These are phyloP conservation scores for Melanostoma mellinum DNA, from an alignment of 2,888 invertebrate genomes.

Conservation along the genomic window DNA sequence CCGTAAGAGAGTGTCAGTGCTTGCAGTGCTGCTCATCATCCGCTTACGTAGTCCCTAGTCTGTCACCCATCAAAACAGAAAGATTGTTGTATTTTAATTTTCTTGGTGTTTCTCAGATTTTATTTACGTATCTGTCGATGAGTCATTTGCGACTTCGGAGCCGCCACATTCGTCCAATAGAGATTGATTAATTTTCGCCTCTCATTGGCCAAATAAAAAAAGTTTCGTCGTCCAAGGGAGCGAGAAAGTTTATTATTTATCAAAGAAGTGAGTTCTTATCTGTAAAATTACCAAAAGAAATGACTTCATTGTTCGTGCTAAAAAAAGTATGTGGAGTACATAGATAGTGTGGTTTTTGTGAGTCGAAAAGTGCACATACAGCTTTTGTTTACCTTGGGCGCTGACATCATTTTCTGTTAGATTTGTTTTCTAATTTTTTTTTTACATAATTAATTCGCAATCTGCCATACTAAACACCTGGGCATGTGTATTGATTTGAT, in stretches of 20 bases:
- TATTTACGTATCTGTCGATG: constrained; percentile 64
- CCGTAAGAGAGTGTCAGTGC: constrained; percentile 6
- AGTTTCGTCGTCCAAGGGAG: not conserved
- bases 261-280: constrained; percentile 35
- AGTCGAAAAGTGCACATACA: constrained; percentile 40
- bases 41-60: constrained; percentile 17
- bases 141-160: constrained; percentile 58
- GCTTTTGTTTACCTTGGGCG: constrained; percentile 67
- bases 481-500: not conserved
- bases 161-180: constrained; percentile 17
- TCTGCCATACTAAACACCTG: not conserved
- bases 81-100: constrained; percentile 54
- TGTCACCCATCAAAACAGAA: not conserved
- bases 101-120: constrained; percentile 61
- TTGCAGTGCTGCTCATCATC: constrained; percentile 19
- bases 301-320: constrained; percentile 53
- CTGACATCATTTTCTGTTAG: constrained; percentile 63
- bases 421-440: constrained; percentile 22
- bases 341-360: constrained; percentile 2
- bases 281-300: constrained; percentile 29
- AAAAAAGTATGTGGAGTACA: constrained; percentile 30
- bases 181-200: constrained; percentile 48
- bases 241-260: constrained; percentile 1
- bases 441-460: constrained; percentile 51
- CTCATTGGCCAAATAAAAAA: constrained; percentile 18